Evolutionary conservation across 2,113 vertebrate genomes (phyloP).

Genomic region (Ameiurus melas): DNA sequence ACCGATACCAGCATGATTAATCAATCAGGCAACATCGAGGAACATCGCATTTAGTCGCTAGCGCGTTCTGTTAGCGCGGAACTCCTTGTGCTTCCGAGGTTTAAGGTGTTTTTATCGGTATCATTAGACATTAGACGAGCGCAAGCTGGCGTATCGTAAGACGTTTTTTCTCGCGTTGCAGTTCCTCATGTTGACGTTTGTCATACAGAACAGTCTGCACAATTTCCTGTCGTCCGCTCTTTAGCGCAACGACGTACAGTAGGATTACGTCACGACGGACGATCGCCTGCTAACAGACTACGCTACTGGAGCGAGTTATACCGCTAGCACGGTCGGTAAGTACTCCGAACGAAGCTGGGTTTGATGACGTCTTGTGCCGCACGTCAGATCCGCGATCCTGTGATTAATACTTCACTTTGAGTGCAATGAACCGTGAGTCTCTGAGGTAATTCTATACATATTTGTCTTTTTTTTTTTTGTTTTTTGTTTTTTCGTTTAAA

Average conservation of each 20-base stretch:
- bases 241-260: background rate
- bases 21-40: background rate
- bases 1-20: background rate
- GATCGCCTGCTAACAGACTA: background rate
- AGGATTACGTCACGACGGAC: background rate
- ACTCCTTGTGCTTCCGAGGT: background rate
- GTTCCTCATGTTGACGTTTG: background rate
- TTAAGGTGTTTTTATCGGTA: background rate
- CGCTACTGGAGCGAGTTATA: background rate
- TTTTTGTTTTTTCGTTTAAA: background rate
- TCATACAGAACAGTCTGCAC: background rate
- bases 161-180: background rate
- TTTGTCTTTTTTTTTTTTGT: too few relatives aligned
- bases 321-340: background rate
- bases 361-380: too few relatives aligned
- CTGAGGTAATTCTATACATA: constrained; percentile 41
- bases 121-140: too few relatives aligned
- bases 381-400: background rate
- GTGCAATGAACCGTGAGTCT: constrained; percentile 3
- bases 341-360: background rate
- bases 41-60: background rate
- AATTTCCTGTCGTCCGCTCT: background rate
- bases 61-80: background rate
- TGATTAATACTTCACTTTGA: background rate
- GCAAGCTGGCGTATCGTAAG: background rate